These are phyloP conservation scores for Paramisgurnus dabryanus DNA, from an alignment of 2,113 vertebrate species.

Conservation along the genomic window DNA sequence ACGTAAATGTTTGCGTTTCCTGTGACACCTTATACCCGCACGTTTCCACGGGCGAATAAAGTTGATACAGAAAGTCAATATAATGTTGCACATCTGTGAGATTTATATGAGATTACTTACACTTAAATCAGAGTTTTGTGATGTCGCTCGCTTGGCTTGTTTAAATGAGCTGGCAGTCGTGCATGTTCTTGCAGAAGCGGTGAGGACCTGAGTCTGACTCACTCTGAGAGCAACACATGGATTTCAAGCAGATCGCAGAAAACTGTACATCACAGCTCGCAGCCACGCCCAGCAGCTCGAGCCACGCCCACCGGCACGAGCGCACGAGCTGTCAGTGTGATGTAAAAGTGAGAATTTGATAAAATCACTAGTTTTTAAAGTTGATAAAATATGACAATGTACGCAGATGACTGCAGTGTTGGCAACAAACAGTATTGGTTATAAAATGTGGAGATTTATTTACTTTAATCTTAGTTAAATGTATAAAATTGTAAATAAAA, in stretches of 20 bases:
- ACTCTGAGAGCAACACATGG: slow-evolving; percentile 37
- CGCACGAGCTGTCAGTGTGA: too few relatives aligned
- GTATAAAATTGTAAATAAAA: too few relatives aligned
- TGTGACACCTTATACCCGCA: neutral
- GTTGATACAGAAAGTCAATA: neutral
- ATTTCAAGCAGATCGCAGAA: slow-evolving; percentile 34
- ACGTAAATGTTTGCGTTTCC: neutral
- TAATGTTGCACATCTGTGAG: neutral
- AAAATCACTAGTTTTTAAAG: too few relatives aligned
- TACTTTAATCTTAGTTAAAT: too few relatives aligned
- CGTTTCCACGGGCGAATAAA: neutral
- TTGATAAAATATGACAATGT: too few relatives aligned
- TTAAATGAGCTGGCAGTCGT: neutral
- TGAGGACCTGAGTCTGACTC: neutral
- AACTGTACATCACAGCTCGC: neutral
- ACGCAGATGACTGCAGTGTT: too few relatives aligned
- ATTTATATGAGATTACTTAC: neutral
- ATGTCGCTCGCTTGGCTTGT: neutral
- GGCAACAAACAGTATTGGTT: too few relatives aligned
- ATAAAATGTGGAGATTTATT: too few relatives aligned
- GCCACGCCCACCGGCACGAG: too few relatives aligned
- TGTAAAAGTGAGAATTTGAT: too few relatives aligned
- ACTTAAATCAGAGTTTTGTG: neutral
- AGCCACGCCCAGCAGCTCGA: slow-evolving; percentile 41
- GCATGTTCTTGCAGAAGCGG: slow-evolving; percentile 22